phyloP scores from a whole-genome alignment of 2,113 vertebrate species.

The Lycaon pictus region DNA sequence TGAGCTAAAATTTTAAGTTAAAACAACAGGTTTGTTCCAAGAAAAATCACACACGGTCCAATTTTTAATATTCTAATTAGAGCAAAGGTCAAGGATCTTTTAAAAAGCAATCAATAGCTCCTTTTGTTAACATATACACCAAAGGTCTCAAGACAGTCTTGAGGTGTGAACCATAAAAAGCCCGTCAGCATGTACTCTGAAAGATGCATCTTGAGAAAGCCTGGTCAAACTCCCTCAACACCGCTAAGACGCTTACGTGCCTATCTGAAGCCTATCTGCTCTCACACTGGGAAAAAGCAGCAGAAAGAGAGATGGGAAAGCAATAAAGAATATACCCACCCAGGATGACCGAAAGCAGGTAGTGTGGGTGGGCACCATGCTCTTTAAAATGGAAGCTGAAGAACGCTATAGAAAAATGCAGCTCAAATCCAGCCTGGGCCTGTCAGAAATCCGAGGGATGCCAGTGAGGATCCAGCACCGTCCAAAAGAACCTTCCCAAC shows the following conservation, averaged over 20 bases:
- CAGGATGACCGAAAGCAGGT: not conserved
- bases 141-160: slow-evolving; percentile 58
- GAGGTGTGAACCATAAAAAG: slow-evolving; percentile 33
- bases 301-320: not conserved
- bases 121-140: slow-evolving; percentile 59
- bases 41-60: slow-evolving; percentile 24
- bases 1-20: not conserved
- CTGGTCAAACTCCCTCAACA: slow-evolving; percentile 47
- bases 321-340: too few species aligned
- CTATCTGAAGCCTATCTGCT: not conserved
- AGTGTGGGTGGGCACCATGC: rapidly evolving
- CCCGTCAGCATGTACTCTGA: not conserved
- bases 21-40: not conserved
- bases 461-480: not conserved
- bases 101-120: slow-evolving; percentile 52
- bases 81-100: slow-evolving; percentile 49
- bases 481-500: not conserved
- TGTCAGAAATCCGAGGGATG: rapidly evolving
- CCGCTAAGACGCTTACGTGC: not conserved
- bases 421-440: not conserved
- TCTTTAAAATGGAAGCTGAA: not conserved
- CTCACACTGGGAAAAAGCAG: not conserved
- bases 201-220: slow-evolving; percentile 18
- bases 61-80: slow-evolving; percentile 62
- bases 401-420: rapidly evolving